Conservation (phyloP, 2,888 invertebrate genomes). For the Hirudinaria manillensis region DNA sequence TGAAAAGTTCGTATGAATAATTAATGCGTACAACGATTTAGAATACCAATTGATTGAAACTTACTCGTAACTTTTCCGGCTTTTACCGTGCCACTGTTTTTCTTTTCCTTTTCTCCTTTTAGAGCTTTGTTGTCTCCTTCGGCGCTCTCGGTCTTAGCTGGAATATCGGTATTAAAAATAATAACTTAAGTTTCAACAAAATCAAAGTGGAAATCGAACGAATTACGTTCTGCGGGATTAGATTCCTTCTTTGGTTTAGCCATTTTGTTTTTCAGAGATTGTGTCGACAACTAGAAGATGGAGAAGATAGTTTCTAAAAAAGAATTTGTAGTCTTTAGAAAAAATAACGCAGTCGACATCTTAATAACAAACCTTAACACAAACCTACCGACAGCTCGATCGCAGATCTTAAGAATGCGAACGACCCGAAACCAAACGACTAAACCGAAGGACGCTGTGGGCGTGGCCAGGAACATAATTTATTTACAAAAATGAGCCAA, state of each 20-base stretch:
- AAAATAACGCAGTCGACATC: no score
- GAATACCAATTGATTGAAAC: not conserved
- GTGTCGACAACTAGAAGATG: no score
- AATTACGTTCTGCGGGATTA: not conserved
- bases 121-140: slow-evolving; percentile 8
- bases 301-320: no score
- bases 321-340: no score
- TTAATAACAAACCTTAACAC: no score
- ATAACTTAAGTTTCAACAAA: not conserved
- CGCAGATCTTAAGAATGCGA: no score
- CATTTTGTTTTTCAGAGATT: not conserved
- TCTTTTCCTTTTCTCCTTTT: slow-evolving; percentile 13
- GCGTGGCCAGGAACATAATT: no score
- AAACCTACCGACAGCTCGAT: no score
- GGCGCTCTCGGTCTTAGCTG: slow-evolving; percentile 8
- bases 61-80: slow-evolving; percentile 17
- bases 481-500: no score
- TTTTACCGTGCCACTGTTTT: slow-evolving; percentile 7
- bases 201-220: not conserved
- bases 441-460: no score
- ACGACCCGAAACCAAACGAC: no score
- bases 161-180: not conserved
- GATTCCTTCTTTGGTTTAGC: slow-evolving; percentile 17
- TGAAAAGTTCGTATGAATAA: not conserved
- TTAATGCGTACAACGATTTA: not conserved